Evolutionary conservation across 2,888 invertebrate genomes (phyloP), one percentile per base, ranked within the genome.

Genomic region (Lacanobia wlatinum): DNA sequence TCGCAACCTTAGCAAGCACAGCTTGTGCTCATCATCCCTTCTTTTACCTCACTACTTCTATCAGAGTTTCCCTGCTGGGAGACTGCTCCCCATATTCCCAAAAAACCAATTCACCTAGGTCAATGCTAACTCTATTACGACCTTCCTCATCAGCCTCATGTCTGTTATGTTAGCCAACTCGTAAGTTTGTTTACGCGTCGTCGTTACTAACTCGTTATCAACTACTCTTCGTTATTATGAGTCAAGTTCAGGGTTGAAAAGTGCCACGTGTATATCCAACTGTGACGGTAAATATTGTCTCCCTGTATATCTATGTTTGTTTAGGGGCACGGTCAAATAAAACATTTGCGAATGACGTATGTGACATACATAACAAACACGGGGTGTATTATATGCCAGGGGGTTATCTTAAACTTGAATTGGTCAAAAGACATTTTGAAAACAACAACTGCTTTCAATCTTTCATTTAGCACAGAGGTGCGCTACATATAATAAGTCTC

Each of bases 181-280:
- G 16, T 34, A 55, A 46, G 18, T 23, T 50, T 78, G 50, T 75
- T 78, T 61, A 52, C 55, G 12, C 5, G 0, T 46, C 18, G 18
- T 21, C 43, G 43, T 38, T 46, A 18, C 28, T 38, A 62, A 70
- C 61, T 40, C 10, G 12, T 59, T 79, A 73, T 76, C 62, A 21
- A 40, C 12, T 8, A 34, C 28, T 28, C 23, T 21, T 46, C 8
- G 14, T 14, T 40, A 40, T 21, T 59, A 40, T 14, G 21, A n/a
- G 28, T 23, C 34, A 43, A 73, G 74, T 76, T 80, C 76, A 76
- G 53, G 80, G 63, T 58, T 76, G 34, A 9, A 50, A 14, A 40
- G 16, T 38, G 80, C 80, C 76, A 64, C 76, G 75, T 80, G 76
- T 76, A 74, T 18, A 12, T 46, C 9, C 48, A 12, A 28, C 12